These are phyloP conservation scores for Drosophila arizonae DNA, from an alignment of 1,140 invertebrate genomes.

Conservation along the genomic window DNA sequence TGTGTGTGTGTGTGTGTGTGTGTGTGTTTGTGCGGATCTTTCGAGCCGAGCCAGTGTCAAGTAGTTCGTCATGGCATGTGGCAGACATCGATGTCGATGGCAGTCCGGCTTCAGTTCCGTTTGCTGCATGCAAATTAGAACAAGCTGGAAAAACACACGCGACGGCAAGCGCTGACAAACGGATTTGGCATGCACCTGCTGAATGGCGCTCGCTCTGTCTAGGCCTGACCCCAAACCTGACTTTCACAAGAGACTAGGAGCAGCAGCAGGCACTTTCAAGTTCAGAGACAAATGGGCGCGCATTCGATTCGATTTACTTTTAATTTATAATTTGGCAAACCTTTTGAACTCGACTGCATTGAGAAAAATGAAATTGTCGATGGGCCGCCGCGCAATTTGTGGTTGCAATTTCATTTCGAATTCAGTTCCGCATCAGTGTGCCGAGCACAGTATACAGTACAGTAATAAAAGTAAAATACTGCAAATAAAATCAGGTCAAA, in stretches of 20 bases:
- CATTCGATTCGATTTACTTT: conserved; percentile 81
- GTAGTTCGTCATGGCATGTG: conserved; percentile 74
- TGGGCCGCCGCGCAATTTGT: conserved; percentile 67
- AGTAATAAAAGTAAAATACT: conserved; percentile 75
- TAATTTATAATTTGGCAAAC: conserved; percentile 79
- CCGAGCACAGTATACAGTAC: conserved; percentile 56
- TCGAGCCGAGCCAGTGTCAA: conserved; percentile 56
- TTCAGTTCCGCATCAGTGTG: conserved; percentile 70
- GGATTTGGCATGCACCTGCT: conserved; percentile 76
- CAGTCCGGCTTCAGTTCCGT: conserved; percentile 70
- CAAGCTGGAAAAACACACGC: conserved; percentile 71
- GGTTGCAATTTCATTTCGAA: conserved; percentile 76
- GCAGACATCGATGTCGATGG: conserved; percentile 34
- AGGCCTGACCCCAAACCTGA: conserved; percentile 56
- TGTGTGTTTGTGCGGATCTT: conserved; percentile 14
- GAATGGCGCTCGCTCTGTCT: conserved; percentile 12
- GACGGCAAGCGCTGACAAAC: conserved; percentile 44
- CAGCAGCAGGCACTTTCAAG: conserved; percentile 63
- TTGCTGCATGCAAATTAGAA: conserved; percentile 79
- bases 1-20: conserved; percentile 6
- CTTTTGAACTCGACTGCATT: conserved; percentile 69
- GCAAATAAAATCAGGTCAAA: conserved; percentile 81
- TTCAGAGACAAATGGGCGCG: conserved; percentile 75
- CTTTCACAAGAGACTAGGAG: conserved; percentile 60
- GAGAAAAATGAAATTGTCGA: conserved; percentile 79